These are phyloP conservation scores for Sitta europaea DNA, from an alignment of 2,113 vertebrate species.

Conservation along the genomic window DNA sequence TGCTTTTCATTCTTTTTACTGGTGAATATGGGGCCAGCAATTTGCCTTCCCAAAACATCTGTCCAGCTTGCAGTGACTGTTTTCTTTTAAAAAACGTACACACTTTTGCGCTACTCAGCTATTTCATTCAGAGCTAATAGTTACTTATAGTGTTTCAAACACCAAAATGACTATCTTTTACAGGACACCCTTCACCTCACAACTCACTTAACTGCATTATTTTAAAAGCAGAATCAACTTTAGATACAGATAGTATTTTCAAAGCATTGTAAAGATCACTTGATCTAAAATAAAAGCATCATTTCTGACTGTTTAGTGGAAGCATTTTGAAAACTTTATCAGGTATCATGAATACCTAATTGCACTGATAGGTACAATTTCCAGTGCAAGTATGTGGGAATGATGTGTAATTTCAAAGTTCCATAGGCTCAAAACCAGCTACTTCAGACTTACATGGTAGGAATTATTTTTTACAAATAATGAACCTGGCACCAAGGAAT, in stretches of 20 bases:
- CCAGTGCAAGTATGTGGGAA: neutral
- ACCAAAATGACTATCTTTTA: neutral
- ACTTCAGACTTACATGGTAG: neutral
- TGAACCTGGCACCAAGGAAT: neutral
- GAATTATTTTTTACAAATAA: neutral
- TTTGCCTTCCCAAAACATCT: neutral
- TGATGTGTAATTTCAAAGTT: neutral
- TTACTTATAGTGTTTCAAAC: neutral
- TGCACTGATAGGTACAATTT: neutral
- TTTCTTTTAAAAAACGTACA: neutral
- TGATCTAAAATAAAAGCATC: neutral
- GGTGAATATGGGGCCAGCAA: neutral
- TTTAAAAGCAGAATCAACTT: neutral
- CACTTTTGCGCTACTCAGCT: neutral
- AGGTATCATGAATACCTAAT: neutral
- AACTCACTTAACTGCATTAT: neutral
- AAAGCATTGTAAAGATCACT: neutral
- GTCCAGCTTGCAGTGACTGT: neutral
- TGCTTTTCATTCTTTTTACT: neutral
- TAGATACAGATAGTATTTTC: neutral
- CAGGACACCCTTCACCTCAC: neutral
- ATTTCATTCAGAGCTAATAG: neutral
- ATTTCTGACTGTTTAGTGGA: neutral
- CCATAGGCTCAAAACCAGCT: neutral
- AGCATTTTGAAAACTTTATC: neutral